These are phyloP conservation scores for Chrysaora quinquecirrha DNA, from an alignment of 30 jellyfish, hydroid and myxozoan species.

Conservation along the genomic window DNA sequence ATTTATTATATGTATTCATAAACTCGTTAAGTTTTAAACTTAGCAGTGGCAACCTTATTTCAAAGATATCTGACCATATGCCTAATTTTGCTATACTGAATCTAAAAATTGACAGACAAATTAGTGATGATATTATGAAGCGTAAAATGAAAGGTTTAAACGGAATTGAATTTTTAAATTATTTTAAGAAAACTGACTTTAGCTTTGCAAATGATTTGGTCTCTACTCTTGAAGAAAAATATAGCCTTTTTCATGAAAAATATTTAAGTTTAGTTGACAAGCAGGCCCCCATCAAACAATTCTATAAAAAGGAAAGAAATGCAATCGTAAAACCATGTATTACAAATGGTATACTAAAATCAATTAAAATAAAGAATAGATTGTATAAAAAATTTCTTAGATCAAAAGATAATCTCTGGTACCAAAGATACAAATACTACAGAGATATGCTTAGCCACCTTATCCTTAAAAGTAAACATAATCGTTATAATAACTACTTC, in stretches of 20 bases:
- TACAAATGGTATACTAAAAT: too few relatives aligned
- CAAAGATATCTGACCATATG: not conserved
- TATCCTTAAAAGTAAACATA: not conserved
- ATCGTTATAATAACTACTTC: too few relatives aligned
- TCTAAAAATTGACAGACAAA: not conserved
- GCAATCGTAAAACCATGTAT: not conserved
- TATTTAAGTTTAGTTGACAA: too few relatives aligned
- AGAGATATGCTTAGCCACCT: not conserved
- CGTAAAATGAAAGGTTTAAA: too few relatives aligned
- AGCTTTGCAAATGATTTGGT: not conserved
- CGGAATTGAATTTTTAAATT: too few relatives aligned
- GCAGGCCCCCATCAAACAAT: not conserved
- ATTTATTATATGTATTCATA: not conserved
- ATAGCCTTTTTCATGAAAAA: not conserved
- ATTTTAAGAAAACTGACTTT: not conserved
- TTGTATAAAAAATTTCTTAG: too few relatives aligned
- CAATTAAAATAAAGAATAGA: too few relatives aligned
- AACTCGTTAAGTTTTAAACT: not conserved
- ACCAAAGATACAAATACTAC: too few relatives aligned
- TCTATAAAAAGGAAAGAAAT: not conserved
- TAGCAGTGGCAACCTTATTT: not conserved
- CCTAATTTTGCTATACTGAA: conserved; percentile 7
- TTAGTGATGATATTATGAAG: not conserved
- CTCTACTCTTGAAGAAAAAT: not conserved
- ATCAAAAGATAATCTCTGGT: too few relatives aligned